Percentiles rank a stretch among this genome's conserved stretches.
phyloP scores from a whole-genome alignment of 2,888 invertebrate genomes.

The Abrostola triplasia region DNA sequence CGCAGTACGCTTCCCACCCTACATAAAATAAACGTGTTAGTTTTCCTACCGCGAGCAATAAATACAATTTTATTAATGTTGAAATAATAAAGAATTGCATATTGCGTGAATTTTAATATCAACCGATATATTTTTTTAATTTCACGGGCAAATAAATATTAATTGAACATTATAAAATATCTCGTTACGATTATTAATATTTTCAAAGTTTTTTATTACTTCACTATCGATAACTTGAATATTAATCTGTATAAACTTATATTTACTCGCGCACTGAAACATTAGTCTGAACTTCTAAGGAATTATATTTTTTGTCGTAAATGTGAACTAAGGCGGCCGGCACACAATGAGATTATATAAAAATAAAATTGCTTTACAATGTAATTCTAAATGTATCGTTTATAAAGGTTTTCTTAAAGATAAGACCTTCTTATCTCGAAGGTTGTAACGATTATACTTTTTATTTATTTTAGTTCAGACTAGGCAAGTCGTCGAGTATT shows the following conservation, averaged over 20 bases:
- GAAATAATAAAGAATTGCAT: conserved; percentile 51
- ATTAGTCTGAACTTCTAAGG: conserved; percentile 5
- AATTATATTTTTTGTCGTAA: conserved; percentile 9
- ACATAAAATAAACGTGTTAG: conserved; percentile 12
- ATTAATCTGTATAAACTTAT: conserved; percentile 48
- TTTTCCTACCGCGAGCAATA: conserved; percentile 44
- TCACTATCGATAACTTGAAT: conserved; percentile 55
- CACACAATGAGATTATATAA: not conserved
- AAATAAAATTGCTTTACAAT: not conserved
- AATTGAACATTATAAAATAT: conserved; percentile 65
- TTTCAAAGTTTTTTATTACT: conserved; percentile 55
- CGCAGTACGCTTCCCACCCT: not conserved
- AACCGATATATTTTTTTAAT: conserved; percentile 65
- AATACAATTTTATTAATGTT: conserved; percentile 49
- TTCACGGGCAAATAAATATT: conserved; percentile 72
- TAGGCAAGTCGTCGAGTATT: no score
- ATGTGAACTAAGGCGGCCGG: not conserved
- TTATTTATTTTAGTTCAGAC: no score
- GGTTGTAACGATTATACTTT: no score
- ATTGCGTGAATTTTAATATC: conserved; percentile 61
- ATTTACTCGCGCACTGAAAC: conserved; percentile 41
- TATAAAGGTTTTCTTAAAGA: no score
- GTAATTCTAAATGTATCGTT: no score
- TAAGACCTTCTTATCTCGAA: no score
- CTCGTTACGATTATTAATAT: conserved; percentile 65